Evolutionary conservation across 1,140 invertebrate genomes (phyloP).

Genomic region (Panagrolaimus sp.): DNA sequence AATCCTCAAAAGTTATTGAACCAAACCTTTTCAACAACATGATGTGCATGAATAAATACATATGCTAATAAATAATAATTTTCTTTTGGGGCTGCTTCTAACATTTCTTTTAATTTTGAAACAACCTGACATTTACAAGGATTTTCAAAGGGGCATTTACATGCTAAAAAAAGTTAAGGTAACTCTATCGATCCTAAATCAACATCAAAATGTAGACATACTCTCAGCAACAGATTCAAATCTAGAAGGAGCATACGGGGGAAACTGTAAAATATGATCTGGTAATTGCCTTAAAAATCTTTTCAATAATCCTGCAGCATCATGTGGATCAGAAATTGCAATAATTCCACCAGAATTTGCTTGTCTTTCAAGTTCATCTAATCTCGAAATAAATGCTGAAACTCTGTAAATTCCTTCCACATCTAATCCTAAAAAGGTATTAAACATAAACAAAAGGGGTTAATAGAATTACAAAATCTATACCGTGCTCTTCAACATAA

Average conservation of each 20-base stretch:
- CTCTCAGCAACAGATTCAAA: constrained; percentile 11
- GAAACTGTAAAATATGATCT: constrained; percentile 20
- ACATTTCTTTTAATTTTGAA: constrained; percentile 26
- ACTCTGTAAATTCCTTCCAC: constrained; percentile 49
- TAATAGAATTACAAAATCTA: neutral
- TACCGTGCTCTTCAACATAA: constrained; percentile 39
- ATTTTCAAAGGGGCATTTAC: constrained; percentile 27
- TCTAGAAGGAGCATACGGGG: constrained; percentile 4
- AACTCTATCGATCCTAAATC: neutral
- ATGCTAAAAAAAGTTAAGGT: constrained; percentile 20
- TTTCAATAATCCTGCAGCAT: constrained; percentile 46
- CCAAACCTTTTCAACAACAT: constrained; percentile 25
- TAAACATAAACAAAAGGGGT: neutral
- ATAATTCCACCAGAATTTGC: constrained; percentile 27
- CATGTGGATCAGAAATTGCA: constrained; percentile 35
- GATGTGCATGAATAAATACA: constrained; percentile 43
- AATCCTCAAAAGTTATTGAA: constrained; percentile 29
- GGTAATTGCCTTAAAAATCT: constrained; percentile 37
- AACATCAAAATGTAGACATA: neutral
- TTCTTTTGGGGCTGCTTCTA: constrained; percentile 34
- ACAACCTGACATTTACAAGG: constrained; percentile 30
- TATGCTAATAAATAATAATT: constrained; percentile 47
- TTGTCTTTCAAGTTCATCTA: constrained; percentile 43
- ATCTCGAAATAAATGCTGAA: constrained; percentile 40
- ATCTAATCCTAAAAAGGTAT: constrained; percentile 44